Evolutionary conservation across 2,797 vertebrate species (phyloP).

Genomic region (Lemur catta): DNA sequence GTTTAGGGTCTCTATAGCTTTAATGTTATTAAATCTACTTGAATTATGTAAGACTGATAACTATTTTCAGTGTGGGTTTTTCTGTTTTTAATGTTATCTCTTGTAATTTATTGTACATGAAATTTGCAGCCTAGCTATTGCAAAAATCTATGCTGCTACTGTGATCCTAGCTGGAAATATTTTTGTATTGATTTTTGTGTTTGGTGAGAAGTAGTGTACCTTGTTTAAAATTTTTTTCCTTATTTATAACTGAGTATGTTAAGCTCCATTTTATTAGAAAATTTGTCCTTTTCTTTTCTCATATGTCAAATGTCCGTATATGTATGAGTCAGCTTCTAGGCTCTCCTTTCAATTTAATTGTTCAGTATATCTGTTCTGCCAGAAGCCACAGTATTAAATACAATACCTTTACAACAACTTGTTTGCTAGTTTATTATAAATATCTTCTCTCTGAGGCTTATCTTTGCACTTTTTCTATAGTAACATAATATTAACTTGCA

Average conservation of each 20-base stretch:
- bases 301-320: not conserved
- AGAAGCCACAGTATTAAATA: not conserved
- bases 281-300: not conserved
- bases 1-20: not conserved
- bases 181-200: conserved; percentile 58
- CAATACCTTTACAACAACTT: not conserved
- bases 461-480: not conserved
- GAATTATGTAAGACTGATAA: not conserved
- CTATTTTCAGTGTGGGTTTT: not conserved
- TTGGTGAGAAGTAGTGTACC: not conserved
- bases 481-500: not conserved
- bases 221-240: not conserved
- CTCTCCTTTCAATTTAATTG: not conserved
- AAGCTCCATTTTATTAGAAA: not conserved
- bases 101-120: not conserved
- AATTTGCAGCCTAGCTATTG: not conserved
- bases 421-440: not conserved
- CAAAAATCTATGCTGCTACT: not conserved
- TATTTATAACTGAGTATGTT: conserved; percentile 38
- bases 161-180: not conserved
- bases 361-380: not conserved
- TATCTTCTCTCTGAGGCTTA: not conserved
- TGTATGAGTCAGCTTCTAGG: not conserved
- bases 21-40: not conserved
- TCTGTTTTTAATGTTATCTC: not conserved